Conservation (phyloP, 1,140 invertebrate species). For the Drosophila subobscura region DNA sequence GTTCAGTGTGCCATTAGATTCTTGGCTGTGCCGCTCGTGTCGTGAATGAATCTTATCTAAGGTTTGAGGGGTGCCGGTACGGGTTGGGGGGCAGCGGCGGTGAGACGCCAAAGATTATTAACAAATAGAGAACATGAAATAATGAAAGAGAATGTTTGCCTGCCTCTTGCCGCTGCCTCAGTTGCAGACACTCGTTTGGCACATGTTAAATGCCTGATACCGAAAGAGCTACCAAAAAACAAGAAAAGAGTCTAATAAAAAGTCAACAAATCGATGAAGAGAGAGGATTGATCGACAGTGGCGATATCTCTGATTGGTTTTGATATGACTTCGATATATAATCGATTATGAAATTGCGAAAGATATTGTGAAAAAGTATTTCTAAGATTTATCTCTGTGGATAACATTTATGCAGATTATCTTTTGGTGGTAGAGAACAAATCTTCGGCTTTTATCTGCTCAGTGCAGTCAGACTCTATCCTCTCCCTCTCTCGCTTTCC, state of each 20-base stretch:
- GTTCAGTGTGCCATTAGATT: constrained; percentile 68
- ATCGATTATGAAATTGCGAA: too few species aligned
- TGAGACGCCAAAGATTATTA: constrained; percentile 50
- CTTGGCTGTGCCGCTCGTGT: constrained; percentile 14
- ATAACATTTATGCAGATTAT: background rate
- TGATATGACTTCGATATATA: too few species aligned
- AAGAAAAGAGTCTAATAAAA: constrained; percentile 20
- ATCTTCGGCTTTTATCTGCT: constrained; percentile 45
- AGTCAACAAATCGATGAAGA: background rate
- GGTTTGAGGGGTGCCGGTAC: background rate
- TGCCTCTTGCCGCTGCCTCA: constrained; percentile 41
- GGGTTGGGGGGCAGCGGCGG: constrained; percentile 16
- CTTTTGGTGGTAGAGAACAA: constrained; percentile 14
- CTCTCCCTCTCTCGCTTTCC: constrained; percentile 1
- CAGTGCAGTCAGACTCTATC: constrained; percentile 15
- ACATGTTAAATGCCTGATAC: constrained; percentile 74
- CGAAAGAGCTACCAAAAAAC: constrained; percentile 25
- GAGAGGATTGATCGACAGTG: constrained; percentile 5
- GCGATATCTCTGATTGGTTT: background rate
- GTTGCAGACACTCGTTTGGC: constrained; percentile 60
- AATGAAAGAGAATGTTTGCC: constrained; percentile 29
- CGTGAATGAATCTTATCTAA: constrained; percentile 58
- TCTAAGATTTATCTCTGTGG: too few species aligned
- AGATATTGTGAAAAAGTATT: too few species aligned
- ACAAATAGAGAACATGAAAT: constrained; percentile 23